Percentiles rank a stretch among this genome's conserved stretches.
Evolutionary conservation across 2,113 vertebrate species (phyloP).

Genomic region (Leptodactylus fuscus): DNA sequence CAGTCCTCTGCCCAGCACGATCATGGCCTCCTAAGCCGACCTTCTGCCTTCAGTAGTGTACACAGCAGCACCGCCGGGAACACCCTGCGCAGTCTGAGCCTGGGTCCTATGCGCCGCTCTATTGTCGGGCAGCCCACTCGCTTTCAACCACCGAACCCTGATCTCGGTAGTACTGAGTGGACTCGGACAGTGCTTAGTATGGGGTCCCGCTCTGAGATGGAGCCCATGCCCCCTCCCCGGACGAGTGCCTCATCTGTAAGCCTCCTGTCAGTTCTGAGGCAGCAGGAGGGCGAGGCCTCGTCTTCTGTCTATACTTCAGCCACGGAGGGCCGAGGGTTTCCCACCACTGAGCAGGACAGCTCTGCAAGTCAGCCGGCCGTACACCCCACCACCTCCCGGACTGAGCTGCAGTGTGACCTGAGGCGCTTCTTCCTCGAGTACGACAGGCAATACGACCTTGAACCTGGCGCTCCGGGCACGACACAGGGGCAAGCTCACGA

Average conservation of each 20-base stretch:
- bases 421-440: conserved; percentile 98
- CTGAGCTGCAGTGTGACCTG: conserved; percentile 95
- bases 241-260: conserved; percentile 95
- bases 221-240: conserved; percentile 89
- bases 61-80: conserved; percentile 88
- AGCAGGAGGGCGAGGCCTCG: conserved; percentile 90
- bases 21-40: conserved; percentile 81
- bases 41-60: conserved; percentile 96
- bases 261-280: conserved; percentile 89
- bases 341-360: conserved; percentile 75
- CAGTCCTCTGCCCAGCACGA: conserved; percentile 81
- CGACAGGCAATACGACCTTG: conserved; percentile 92
- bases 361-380: conserved; percentile 75
- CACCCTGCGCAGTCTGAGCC: conserved; percentile 84
- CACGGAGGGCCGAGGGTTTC: conserved; percentile 90
- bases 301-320: conserved; percentile 96
- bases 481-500: conserved; percentile 86
- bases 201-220: conserved; percentile 75
- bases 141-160: conserved; percentile 76
- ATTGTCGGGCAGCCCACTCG: conserved; percentile 78
- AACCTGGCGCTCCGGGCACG: conserved; percentile 80
- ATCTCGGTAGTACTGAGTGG: conserved; percentile 84
- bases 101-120: conserved; percentile 80
- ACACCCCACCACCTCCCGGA: conserved; percentile 82
- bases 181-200: conserved; percentile 87